Conservation (phyloP, 1,140 invertebrate genomes). For the Venturia canescens region DNA sequence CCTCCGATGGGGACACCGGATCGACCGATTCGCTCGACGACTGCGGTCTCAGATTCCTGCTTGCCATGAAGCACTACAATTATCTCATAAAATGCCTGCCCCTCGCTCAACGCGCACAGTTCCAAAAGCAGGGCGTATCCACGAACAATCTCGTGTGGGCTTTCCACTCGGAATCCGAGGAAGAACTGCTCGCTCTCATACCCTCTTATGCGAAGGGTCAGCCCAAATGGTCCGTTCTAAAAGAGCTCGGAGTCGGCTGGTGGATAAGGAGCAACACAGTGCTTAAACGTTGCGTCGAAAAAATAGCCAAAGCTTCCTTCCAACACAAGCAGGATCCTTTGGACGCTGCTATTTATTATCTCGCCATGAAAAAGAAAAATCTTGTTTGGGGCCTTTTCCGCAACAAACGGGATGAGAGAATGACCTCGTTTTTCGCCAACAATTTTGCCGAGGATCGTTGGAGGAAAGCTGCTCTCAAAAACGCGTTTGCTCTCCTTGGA, state of each 20-base stretch:
- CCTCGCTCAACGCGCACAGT: slow-evolving; percentile 88
- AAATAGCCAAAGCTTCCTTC: slow-evolving; percentile 94
- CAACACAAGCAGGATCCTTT: slow-evolving; percentile 94
- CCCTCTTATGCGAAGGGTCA: slow-evolving; percentile 91
- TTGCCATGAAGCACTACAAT: slow-evolving; percentile 98
- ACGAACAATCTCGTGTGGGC: slow-evolving; percentile 98
- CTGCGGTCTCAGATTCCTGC: slow-evolving; percentile 95
- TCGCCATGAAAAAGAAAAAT: slow-evolving; percentile 99
- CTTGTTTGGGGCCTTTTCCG: slow-evolving; percentile 97
- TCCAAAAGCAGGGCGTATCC: slow-evolving; percentile 93
- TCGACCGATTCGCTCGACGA: slow-evolving; percentile 94
- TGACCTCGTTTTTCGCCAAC: slow-evolving; percentile 97
- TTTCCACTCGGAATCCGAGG: slow-evolving; percentile 98
- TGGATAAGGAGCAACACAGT: slow-evolving; percentile 94
- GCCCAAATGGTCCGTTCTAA: slow-evolving; percentile 93
- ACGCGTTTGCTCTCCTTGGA: slow-evolving; percentile 96
- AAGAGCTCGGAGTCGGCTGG: slow-evolving; percentile 96
- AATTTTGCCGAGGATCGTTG: slow-evolving; percentile 96
- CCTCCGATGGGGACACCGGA: slow-evolving; percentile 80
- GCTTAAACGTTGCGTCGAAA: slow-evolving; percentile 92
- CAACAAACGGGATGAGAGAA: slow-evolving; percentile 91
- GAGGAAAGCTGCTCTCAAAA: slow-evolving; percentile 98
- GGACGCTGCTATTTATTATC: slow-evolving; percentile 97
- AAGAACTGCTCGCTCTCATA: slow-evolving; percentile 94
- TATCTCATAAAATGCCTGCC: slow-evolving; percentile 95